These are phyloP conservation scores for Leptopilina drosophilae DNA, from an alignment of 2,888 invertebrate species.

Conservation along the genomic window DNA sequence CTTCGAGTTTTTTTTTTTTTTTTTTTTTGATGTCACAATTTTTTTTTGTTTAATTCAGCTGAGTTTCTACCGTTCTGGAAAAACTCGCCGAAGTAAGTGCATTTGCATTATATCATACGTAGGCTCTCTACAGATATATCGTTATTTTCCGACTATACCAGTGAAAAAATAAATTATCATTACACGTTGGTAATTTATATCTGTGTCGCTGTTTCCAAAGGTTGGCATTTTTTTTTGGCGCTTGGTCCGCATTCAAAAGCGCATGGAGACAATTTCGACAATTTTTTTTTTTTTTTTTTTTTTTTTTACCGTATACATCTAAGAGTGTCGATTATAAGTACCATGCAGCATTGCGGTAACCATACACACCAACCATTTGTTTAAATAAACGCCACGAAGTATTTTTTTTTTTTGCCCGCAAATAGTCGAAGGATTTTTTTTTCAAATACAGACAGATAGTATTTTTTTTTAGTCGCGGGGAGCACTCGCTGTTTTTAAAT, in stretches of 20 bases:
- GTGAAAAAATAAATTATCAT: slow-evolving; percentile 78
- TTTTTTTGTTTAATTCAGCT: neutral
- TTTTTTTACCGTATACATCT: slow-evolving; percentile 2
- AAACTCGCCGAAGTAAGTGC: slow-evolving; percentile 71
- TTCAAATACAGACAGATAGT: neutral
- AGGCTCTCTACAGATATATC: slow-evolving; percentile 67
- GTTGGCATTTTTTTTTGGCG: slow-evolving; percentile 52
- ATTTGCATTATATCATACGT: slow-evolving; percentile 74
- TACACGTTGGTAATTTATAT: slow-evolving; percentile 71
- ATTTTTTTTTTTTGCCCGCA: neutral
- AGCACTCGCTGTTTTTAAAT: neutral
- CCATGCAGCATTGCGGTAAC: slow-evolving; percentile 22
- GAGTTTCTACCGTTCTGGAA: slow-evolving; percentile 60
- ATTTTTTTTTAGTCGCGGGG: neutral
- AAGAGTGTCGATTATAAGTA: slow-evolving; percentile 7
- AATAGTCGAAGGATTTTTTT: neutral
- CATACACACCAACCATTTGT: slow-evolving; percentile 9
- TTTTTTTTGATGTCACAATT: no score
- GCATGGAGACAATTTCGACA: slow-evolving; percentile 30
- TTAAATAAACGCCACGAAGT: slow-evolving; percentile 21
- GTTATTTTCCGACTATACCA: slow-evolving; percentile 70
- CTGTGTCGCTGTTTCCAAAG: slow-evolving; percentile 61
- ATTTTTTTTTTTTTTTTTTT: slow-evolving; percentile 12
- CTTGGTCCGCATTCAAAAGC: slow-evolving; percentile 50
- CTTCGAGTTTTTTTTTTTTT: neutral